Conservation (phyloP, 2,797 vertebrate genomes). For the Cuculus canorus region DNA sequence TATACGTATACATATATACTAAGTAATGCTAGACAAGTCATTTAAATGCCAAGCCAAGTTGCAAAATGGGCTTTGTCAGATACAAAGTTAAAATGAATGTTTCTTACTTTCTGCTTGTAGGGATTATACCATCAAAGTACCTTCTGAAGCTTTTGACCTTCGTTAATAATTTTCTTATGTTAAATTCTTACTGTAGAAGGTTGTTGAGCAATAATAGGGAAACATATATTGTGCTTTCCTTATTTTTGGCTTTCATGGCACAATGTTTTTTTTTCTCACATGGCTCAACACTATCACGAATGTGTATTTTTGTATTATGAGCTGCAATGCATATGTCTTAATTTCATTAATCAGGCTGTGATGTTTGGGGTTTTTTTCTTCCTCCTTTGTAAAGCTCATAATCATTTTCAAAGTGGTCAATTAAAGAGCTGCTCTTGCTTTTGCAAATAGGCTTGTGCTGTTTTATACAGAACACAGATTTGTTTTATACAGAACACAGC, state of each 20-base stretch:
- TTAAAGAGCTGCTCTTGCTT: neutral
- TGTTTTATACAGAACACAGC: neutral
- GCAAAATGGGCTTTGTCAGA: neutral
- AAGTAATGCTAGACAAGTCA: neutral
- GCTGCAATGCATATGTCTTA: neutral
- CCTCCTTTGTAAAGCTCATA: neutral
- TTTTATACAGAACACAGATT: too few species aligned
- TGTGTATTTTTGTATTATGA: neutral
- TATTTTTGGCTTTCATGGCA: neutral
- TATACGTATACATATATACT: neutral
- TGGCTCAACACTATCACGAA: neutral
- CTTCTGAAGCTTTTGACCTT: neutral
- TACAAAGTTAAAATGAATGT: constrained; percentile 14
- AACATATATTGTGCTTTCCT: neutral
- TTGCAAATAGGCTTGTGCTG: constrained; percentile 8
- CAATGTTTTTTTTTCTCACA: neutral
- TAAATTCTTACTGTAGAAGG: neutral
- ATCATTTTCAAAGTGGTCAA: constrained; percentile 17
- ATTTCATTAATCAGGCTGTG: neutral
- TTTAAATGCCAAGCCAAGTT: neutral
- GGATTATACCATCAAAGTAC: neutral
- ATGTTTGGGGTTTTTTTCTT: neutral
- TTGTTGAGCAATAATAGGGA: neutral
- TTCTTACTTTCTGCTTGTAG: constrained; percentile 1
- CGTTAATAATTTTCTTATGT: neutral